Conservation (phyloP, 2,113 vertebrate species). For the Perognathus longimembris region DNA sequence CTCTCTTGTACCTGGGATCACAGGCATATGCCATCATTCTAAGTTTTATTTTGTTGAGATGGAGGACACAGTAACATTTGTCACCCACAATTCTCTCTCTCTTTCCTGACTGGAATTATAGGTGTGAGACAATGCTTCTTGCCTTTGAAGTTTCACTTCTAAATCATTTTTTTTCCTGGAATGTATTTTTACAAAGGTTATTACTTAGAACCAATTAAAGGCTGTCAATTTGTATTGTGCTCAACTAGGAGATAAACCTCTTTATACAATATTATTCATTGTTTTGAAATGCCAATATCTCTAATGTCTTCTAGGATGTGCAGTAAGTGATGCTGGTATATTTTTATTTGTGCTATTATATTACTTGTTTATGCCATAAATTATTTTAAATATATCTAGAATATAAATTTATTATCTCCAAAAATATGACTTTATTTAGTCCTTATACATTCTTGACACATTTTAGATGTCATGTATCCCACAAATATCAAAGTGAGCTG, state of each 20-base stretch:
- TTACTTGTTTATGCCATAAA: background rate
- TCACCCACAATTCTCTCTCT: too few relatives aligned
- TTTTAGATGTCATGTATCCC: background rate
- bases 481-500: background rate
- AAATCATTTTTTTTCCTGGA: background rate
- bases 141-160: background rate
- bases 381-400: background rate
- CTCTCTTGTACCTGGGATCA: too few relatives aligned
- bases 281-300: slow-evolving; percentile 11
- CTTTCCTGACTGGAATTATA: too few relatives aligned
- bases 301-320: background rate
- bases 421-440: background rate
- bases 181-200: background rate
- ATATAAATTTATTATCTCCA: background rate
- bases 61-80: too few relatives aligned
- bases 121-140: too few relatives aligned
- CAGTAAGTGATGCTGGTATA: background rate
- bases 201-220: background rate
- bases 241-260: too few relatives aligned
- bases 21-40: too few relatives aligned
- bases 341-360: background rate
- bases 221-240: background rate
- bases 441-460: background rate
- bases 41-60: too few relatives aligned
- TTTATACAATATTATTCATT: background rate